These are phyloP conservation scores for Felis catus DNA, from an alignment of 2,113 vertebrate species.

Conservation along the genomic window F.catus_Fca126_mat1.0 CM031428.1:54459501-54460000, in stretches of 20 bases:
- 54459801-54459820: not conserved
- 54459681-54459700: not conserved
- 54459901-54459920: not conserved
- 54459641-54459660: not conserved
- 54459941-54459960: too few species aligned
- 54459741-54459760: not conserved
- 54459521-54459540: not conserved
- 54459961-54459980: too few species aligned
- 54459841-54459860: not conserved
- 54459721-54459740: not conserved
- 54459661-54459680: not conserved
- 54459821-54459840: not conserved
- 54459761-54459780: not conserved
- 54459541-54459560: not conserved
- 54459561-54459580: not conserved
- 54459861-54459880: not conserved
- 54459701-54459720: not conserved
- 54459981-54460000: too few species aligned
- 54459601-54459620: not conserved
- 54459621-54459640: not conserved
- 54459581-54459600: not conserved
- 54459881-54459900: not conserved
- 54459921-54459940: too few species aligned
- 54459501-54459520: not conserved
- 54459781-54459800: not conserved